phyloP scores from a whole-genome alignment of 2,888 invertebrate genomes.

The Diogma glabrata region DNA sequence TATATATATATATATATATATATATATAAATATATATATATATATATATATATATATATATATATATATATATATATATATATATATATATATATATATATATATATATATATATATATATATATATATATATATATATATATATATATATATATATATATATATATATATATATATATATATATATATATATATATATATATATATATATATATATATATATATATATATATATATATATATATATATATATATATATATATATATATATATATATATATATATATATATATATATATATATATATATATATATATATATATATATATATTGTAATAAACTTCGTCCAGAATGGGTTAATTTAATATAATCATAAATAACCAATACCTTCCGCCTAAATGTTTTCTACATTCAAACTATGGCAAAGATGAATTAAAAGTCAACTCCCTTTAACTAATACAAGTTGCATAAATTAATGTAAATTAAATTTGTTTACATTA shows the following conservation, averaged over 20 bases:
- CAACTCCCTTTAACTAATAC: too few species aligned
- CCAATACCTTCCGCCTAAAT: too few species aligned
- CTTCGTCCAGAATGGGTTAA: too few species aligned
- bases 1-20: neutral
- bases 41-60: neutral
- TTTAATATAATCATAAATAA: too few species aligned
- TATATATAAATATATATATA: neutral
- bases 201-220: slow-evolving; percentile 4
- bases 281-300: too few species aligned
- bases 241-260: slow-evolving; percentile 5
- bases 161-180: slow-evolving; percentile 4
- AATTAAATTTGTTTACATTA: too few species aligned
- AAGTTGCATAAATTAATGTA: too few species aligned
- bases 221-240: neutral
- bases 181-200: slow-evolving; percentile 5
- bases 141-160: slow-evolving; percentile 5
- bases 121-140: slow-evolving; percentile 4
- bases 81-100: slow-evolving; percentile 5
- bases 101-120: slow-evolving; percentile 5
- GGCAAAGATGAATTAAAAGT: too few species aligned
- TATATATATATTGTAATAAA: too few species aligned
- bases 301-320: too few species aligned
- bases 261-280: too few species aligned
- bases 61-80: neutral
- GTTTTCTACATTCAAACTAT: too few species aligned